Percentiles rank a stretch among this genome's conserved stretches.
phyloP scores from a whole-genome alignment of 2,113 vertebrate species.

The Ranitomeya imitator region DNA sequence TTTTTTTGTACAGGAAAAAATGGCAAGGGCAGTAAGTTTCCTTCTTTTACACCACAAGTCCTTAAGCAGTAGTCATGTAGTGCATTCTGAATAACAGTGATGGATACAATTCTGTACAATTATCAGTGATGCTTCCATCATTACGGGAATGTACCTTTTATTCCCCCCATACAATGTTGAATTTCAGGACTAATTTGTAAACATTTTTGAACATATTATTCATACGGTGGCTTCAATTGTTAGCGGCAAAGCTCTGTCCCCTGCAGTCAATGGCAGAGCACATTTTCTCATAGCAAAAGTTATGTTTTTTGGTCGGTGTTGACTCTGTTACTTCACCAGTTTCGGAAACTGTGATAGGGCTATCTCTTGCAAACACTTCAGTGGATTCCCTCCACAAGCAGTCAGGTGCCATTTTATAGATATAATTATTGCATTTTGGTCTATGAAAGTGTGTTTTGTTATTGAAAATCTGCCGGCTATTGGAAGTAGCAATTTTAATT shows the following conservation, averaged over 20 bases:
- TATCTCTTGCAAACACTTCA: conserved; percentile 96
- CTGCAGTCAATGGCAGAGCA: conserved; percentile 77
- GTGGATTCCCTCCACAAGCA: conserved; percentile 97
- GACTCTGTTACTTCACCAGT: conserved; percentile 82
- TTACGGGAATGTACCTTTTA: conserved; percentile 34
- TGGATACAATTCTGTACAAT: background rate
- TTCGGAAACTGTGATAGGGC: conserved; percentile 93
- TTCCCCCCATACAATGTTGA: background rate
- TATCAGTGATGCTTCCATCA: conserved; percentile 58
- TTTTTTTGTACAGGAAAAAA: background rate
- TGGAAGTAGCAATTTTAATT: conserved; percentile 98
- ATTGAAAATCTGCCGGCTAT: conserved; percentile 97
- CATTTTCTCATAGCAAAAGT: conserved; percentile 81
- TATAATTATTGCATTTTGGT: conserved; percentile 88
- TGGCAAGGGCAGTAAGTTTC: background rate
- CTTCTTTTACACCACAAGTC: background rate
- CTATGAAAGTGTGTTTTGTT: conserved; percentile 85
- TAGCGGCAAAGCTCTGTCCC: conserved; percentile 70
- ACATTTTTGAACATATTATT: conserved; percentile 1
- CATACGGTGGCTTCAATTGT: conserved; percentile 66
- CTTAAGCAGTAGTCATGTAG: background rate
- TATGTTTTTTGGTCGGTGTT: conserved; percentile 92
- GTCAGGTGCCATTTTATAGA: conserved; percentile 90
- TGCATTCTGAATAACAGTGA: background rate
- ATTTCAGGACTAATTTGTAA: conserved; percentile 25